phyloP scores from a whole-genome alignment of 2,797 vertebrate species.

The Thamnophis elegans region DNA sequence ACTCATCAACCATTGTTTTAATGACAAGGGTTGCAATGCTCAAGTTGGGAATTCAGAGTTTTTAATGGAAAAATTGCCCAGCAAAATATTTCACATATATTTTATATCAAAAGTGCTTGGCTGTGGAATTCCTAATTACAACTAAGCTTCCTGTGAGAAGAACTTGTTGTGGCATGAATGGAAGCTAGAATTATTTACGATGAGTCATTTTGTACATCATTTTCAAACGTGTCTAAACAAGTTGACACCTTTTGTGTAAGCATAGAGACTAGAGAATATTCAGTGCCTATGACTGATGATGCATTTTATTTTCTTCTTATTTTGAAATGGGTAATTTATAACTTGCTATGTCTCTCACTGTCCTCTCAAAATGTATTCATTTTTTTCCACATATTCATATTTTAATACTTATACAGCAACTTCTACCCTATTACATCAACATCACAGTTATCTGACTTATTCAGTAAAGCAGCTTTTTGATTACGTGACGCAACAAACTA shows the following conservation, averaged over 20 bases:
- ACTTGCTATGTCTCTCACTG: not conserved
- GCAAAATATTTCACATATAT: not conserved
- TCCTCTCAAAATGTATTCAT: not conserved
- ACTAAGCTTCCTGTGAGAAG: not conserved
- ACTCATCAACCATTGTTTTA: not conserved
- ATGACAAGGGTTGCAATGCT: not conserved
- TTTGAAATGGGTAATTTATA: not conserved
- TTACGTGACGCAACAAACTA: not conserved
- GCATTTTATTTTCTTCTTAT: not conserved
- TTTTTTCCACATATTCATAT: not conserved
- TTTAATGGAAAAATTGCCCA: not conserved
- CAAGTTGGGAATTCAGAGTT: not conserved
- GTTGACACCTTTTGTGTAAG: not conserved
- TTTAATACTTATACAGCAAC: not conserved
- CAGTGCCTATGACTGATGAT: not conserved
- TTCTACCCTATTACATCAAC: not conserved
- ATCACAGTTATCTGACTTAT: not conserved
- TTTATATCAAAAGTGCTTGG: not conserved
- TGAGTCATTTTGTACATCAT: not conserved
- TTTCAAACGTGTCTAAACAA: not conserved
- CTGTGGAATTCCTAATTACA: not conserved
- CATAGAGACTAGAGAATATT: not conserved
- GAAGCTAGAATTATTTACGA: not conserved
- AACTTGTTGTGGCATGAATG: not conserved
- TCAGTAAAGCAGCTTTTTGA: not conserved